Evolutionary conservation across 2,888 invertebrate species (phyloP).

Genomic region (Acronicta alni): DNA sequence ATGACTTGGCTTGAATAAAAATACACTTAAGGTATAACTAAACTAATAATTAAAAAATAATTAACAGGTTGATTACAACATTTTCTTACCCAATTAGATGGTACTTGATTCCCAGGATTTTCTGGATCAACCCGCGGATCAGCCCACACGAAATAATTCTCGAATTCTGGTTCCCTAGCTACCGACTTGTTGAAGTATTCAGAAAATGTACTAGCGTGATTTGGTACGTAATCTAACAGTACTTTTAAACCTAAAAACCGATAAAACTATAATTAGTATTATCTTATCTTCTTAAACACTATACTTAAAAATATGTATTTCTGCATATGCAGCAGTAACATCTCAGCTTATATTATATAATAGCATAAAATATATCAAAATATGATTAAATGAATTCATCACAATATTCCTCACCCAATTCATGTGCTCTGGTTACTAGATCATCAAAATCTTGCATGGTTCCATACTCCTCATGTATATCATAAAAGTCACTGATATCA

Average conservation of each 20-base stretch:
- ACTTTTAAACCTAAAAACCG: slow-evolving; percentile 75
- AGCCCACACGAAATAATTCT: slow-evolving; percentile 93
- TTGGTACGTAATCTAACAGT: slow-evolving; percentile 91
- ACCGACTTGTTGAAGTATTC: slow-evolving; percentile 94
- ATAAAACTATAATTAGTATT: neutral
- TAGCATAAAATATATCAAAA: neutral
- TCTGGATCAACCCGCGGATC: slow-evolving; percentile 81
- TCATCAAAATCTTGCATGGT: slow-evolving; percentile 91
- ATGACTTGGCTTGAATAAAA: too few species aligned
- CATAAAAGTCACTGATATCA: slow-evolving; percentile 93
- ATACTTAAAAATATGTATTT: neutral
- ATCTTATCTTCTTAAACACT: too few species aligned
- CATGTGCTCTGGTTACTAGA: slow-evolving; percentile 85
- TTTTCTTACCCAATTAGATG: slow-evolving; percentile 82
- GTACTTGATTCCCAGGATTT: slow-evolving; percentile 64
- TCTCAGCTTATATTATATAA: neutral
- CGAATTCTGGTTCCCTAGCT: slow-evolving; percentile 88
- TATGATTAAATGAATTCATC: neutral
- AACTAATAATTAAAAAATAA: too few species aligned
- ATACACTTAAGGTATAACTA: too few species aligned
- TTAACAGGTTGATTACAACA: too few species aligned
- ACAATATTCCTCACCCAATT: slow-evolving; percentile 71
- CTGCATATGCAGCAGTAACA: neutral
- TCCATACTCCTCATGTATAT: slow-evolving; percentile 92
- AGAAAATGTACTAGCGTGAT: slow-evolving; percentile 92